Evolutionary conservation across 2,888 invertebrate genomes (phyloP), one percentile per base, ranked within the genome.

Genomic region (Platycheirus albimanus): DNA sequence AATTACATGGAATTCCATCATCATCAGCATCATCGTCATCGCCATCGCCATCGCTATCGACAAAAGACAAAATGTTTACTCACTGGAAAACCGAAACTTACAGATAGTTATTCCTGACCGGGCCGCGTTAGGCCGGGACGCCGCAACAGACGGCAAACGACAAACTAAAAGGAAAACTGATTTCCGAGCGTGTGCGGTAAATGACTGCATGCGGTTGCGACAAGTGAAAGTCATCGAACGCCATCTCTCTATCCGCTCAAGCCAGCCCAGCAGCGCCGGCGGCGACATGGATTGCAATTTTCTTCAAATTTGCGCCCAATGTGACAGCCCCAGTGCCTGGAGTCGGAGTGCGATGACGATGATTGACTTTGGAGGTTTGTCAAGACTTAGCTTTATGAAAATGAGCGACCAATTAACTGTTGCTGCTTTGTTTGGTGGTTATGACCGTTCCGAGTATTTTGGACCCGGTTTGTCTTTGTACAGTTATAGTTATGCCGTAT

Each of bases 211-310:
- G 58, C 28, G 58, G 58, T 38, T 33, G 30, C 38, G 41, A 51
- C 69, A 66, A 75, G 80, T 80, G 80, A 80, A 80, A 80, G 80
- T 75, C 56, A 69, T 49, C 49, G n/a, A n/a, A n/a, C n/a, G 15
- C 15, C 28, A 54, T 6, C 3, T 7, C 3, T 41, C 54, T 7
- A 1, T 38, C 13, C 10, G 28, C 13, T 56, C 13, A 54, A 17
- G n/a, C n/a, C n/a, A n/a, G n/a, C n/a, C n/a, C 20, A 10, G 6
- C 11, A 17, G 5, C 33, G 19, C 0, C 19, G 0, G 10, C 24
- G n/a, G 7, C 33, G 19, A 20, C 13, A 19, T 19, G 3, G 8
- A 56, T 63, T 49, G 63, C 15, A 56, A 56, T 80, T 80, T 80
- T 70, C 63, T 63, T 80, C 38, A 56, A 63, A 63, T 74, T 78